These are phyloP conservation scores for Hirtodrosophila cameraria DNA, from an alignment of 2,888 invertebrate species.

Conservation along the genomic window DNA sequence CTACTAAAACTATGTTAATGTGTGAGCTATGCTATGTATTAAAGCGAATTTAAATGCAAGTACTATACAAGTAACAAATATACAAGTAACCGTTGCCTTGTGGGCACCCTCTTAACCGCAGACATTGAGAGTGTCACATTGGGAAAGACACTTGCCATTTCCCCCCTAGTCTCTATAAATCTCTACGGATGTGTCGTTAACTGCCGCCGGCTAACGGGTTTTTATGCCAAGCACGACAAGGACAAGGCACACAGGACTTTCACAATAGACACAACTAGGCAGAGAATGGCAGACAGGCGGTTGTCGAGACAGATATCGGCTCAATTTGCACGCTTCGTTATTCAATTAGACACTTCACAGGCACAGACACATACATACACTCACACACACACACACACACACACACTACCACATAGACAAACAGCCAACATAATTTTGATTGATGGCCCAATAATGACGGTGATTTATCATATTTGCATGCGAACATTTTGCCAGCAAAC, in stretches of 20 bases:
- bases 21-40: slow-evolving; percentile 55
- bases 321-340: slow-evolving; percentile 79
- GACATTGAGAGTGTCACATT: slow-evolving; percentile 61
- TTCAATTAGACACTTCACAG: slow-evolving; percentile 80
- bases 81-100: slow-evolving; percentile 30
- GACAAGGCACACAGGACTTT: slow-evolving; percentile 30
- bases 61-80: slow-evolving; percentile 10
- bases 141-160: neutral
- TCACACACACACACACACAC: slow-evolving; percentile 9
- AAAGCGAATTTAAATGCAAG: slow-evolving; percentile 61
- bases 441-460: slow-evolving; percentile 83
- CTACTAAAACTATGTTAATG: slow-evolving; percentile 71
- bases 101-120: slow-evolving; percentile 57
- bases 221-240: slow-evolving; percentile 33
- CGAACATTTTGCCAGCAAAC: slow-evolving; percentile 34
- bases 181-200: slow-evolving; percentile 75
- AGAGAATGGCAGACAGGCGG: slow-evolving; percentile 5
- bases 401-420: slow-evolving; percentile 16
- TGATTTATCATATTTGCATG: slow-evolving; percentile 84
- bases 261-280: neutral
- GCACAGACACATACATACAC: slow-evolving; percentile 20
- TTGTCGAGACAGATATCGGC: slow-evolving; percentile 43
- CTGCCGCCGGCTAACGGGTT: slow-evolving; percentile 62
- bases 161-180: slow-evolving; percentile 59
- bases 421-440: slow-evolving; percentile 81